Conservation (phyloP, 2,888 invertebrate genomes). For the Brenthis daphne region DNA sequence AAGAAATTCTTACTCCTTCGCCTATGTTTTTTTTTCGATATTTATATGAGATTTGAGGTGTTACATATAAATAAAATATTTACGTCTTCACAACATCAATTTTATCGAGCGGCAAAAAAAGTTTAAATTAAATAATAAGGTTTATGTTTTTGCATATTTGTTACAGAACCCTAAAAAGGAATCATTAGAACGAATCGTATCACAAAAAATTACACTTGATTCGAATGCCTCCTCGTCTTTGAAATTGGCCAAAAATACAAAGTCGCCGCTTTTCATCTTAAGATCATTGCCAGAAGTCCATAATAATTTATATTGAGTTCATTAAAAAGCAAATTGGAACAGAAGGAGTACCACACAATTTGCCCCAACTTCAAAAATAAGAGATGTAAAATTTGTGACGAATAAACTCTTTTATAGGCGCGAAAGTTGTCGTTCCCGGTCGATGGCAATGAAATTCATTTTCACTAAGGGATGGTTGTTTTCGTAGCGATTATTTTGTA, state of each 20-base stretch:
- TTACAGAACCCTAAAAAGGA: too few species aligned
- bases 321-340: constrained; percentile 26
- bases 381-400: constrained; percentile 25
- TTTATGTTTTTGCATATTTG: too few species aligned
- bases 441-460: constrained; percentile 58
- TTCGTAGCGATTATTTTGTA: constrained; percentile 34
- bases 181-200: too few species aligned
- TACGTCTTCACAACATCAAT: too few species aligned
- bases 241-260: constrained; percentile 1
- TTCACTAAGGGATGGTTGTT: constrained; percentile 48
- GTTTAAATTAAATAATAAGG: too few species aligned
- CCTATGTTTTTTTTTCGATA: too few species aligned
- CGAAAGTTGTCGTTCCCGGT: constrained; percentile 51
- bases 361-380: constrained; percentile 25
- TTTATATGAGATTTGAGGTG: too few species aligned
- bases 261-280: constrained; percentile 4
- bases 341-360: constrained; percentile 16
- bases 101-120: too few species aligned
- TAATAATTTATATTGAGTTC: constrained; percentile 21
- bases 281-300: constrained; percentile 10
- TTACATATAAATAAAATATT: too few species aligned
- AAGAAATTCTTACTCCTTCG: too few species aligned
- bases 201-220: too few species aligned
- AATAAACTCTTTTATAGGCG: constrained; percentile 55
- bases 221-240: too few species aligned